phyloP scores from a whole-genome alignment of 2,888 invertebrate species.

The Achlya flavicornis region DNA sequence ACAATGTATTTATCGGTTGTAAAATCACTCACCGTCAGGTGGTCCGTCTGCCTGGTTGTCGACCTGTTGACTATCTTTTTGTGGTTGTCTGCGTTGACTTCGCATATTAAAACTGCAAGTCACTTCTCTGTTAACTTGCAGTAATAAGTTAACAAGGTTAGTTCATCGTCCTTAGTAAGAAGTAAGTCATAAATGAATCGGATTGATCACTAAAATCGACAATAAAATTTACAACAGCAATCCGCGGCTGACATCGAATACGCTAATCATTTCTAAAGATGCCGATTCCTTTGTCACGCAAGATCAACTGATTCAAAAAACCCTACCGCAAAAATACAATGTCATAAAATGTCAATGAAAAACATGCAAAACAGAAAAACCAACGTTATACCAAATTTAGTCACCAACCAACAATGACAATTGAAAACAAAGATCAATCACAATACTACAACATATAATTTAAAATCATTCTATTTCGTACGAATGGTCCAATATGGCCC shows the following conservation, averaged over 20 bases:
- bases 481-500: constrained; percentile 13
- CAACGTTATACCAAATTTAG: neutral
- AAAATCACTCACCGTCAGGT: neutral
- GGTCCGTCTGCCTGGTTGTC: neutral
- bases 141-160: no score
- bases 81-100: no score
- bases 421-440: neutral
- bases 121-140: no score
- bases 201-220: no score
- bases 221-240: no score
- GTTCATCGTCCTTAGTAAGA: no score
- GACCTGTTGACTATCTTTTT: neutral
- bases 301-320: neutral
- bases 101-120: no score
- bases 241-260: no score
- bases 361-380: neutral
- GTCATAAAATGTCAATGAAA: neutral
- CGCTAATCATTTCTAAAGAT: no score
- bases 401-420: neutral
- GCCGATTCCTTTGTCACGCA: no score
- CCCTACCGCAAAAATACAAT: no score
- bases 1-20: neutral
- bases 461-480: neutral
- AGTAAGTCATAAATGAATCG: no score
- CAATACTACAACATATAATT: neutral